Conservation (phyloP, 1,140 invertebrate species). For the Propsilocerus akamusi region DNA sequence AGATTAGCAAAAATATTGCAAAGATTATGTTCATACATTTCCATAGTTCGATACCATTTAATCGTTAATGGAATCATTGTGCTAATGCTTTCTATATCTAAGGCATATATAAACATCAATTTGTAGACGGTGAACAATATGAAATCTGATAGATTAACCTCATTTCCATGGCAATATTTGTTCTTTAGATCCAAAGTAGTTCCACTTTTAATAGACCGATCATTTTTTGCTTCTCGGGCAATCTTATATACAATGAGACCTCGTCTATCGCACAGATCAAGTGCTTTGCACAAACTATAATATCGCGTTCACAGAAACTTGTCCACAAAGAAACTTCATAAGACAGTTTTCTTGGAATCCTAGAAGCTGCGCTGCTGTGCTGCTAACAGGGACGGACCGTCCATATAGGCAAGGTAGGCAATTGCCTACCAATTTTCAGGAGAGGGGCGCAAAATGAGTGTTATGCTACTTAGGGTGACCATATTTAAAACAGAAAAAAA, state of each 20-base stretch:
- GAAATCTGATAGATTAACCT: background rate
- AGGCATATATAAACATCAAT: background rate
- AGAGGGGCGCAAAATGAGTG: too few relatives aligned
- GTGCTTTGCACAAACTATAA: constrained; percentile 17
- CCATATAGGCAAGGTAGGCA: too few relatives aligned
- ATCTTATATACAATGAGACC: constrained; percentile 76
- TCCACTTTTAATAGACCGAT: background rate
- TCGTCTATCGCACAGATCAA: constrained; percentile 1
- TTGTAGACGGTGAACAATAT: background rate
- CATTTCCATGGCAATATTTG: constrained; percentile 3
- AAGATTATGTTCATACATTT: background rate
- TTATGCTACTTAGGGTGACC: too few relatives aligned
- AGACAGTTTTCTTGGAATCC: constrained; percentile 64
- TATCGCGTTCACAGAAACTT: constrained; percentile 76
- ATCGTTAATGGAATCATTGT: background rate
- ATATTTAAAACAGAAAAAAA: too few relatives aligned
- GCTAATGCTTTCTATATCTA: background rate
- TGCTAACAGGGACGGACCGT: too few relatives aligned
- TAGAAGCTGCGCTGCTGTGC: constrained; percentile 31
- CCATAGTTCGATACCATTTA: background rate
- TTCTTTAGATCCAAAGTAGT: background rate
- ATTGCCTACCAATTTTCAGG: too few relatives aligned
- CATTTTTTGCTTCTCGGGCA: constrained; percentile 27
- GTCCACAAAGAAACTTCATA: constrained; percentile 74
- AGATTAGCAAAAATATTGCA: constrained; percentile 8